Percentiles rank a stretch among this genome's conserved stretches.
These are phyloP conservation scores for Andrena bicolor DNA, from an alignment of 2,888 invertebrate genomes.

Conservation along the genomic window DNA sequence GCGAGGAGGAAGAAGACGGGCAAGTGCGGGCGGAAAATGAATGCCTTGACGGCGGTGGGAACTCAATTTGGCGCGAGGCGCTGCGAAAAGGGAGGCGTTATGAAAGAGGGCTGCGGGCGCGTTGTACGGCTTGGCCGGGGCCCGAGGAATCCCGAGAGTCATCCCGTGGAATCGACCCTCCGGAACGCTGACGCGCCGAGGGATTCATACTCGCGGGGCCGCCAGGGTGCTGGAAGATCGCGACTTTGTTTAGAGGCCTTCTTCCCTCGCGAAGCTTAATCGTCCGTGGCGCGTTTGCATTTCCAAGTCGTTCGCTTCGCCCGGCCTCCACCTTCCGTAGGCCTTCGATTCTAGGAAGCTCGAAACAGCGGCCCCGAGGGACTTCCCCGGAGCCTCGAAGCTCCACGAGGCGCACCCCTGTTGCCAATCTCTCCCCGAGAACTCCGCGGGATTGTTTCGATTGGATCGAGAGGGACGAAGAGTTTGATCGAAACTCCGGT, in stretches of 20 bases:
- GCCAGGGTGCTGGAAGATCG: neutral
- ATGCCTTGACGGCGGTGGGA: constrained; percentile 19
- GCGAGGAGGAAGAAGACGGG: neutral
- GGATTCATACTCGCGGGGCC: too few species aligned
- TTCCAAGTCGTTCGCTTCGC: constrained; percentile 25
- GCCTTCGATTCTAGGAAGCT: constrained; percentile 10
- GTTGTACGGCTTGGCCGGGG: neutral
- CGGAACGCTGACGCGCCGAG: neutral
- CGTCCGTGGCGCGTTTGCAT: constrained; percentile 27
- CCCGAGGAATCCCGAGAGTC: constrained; percentile 1
- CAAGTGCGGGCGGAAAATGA: constrained; percentile 18
- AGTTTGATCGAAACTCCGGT: neutral
- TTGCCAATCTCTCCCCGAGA: neutral
- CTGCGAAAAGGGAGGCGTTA: constrained; percentile 35
- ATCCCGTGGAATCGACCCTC: neutral
- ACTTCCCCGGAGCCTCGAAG: neutral
- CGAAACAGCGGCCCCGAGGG: neutral
- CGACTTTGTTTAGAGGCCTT: constrained; percentile 12
- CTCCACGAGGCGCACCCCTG: neutral
- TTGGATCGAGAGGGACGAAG: constrained; percentile 1
- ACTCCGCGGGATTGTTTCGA: neutral
- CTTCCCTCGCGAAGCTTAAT: constrained; percentile 30
- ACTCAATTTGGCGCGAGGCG: constrained; percentile 39
- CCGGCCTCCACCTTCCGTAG: neutral
- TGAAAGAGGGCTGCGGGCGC: neutral